Percentiles rank a stretch among this genome's conserved stretches.
These are phyloP conservation scores for Thalpophila matura DNA, from an alignment of 2,888 invertebrate species.

Conservation along the genomic window DNA sequence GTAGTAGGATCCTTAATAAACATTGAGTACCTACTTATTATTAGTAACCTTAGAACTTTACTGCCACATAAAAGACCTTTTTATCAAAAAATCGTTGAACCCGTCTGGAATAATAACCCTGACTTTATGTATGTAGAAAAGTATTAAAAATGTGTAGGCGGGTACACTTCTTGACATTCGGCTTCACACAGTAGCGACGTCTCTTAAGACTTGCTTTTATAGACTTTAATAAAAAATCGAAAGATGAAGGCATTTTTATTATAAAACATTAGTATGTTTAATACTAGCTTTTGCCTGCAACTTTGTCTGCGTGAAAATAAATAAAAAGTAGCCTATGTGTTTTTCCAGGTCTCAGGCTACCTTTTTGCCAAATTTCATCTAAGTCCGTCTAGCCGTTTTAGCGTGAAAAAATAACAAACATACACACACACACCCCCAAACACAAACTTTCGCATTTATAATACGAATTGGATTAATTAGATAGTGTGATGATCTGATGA, in stretches of 20 bases:
- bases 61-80: background rate
- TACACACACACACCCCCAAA: too few relatives aligned
- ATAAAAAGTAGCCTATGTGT: too few relatives aligned
- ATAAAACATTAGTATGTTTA: background rate
- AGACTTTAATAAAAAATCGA: slow-evolving; percentile 3
- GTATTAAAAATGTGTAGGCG: background rate
- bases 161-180: background rate
- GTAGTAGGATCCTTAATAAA: background rate
- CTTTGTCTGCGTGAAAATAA: too few relatives aligned
- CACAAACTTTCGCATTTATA: too few relatives aligned
- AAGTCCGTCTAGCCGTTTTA: too few relatives aligned
- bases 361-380: too few relatives aligned
- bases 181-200: background rate
- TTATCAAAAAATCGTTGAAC: background rate
- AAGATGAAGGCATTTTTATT: slow-evolving; percentile 3
- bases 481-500: too few relatives aligned
- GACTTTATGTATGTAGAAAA: background rate
- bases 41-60: background rate
- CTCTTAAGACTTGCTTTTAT: background rate
- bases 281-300: too few relatives aligned
- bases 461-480: too few relatives aligned
- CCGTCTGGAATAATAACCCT: slow-evolving; percentile 3
- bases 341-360: too few relatives aligned
- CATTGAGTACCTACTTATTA: background rate
- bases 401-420: too few relatives aligned